Evolutionary conservation across 2,797 vertebrate species (phyloP), one percentile per base, ranked within the genome.

Genomic region (Scleropages formosus): DNA sequence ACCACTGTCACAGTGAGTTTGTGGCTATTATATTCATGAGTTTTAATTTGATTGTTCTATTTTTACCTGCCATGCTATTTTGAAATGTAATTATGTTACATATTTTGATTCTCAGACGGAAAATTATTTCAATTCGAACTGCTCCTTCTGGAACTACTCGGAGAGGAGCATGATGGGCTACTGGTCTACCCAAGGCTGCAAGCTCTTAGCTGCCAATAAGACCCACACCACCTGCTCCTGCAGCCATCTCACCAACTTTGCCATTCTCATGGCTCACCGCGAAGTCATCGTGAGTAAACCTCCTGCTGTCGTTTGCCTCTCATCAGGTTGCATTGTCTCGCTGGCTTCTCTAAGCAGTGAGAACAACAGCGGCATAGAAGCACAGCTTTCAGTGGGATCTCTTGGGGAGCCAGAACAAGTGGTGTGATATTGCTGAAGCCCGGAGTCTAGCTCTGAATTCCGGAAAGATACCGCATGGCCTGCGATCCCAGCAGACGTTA

Each of bases 101-200:
- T 82, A 72, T 80, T 69, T 78, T 15, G 60, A 83, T 83, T 60
- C 86, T 83, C 80, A 99, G 97, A 94, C 96, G 81, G 95, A 96
- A 83, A 95, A 98, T 90, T 99, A 97, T 88, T 96, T 97, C 92
- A 99, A 99, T 87, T 95, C 97, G 86, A 99, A 99, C 91, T 99
- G 97, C 81, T 99, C 97, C 62, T 99, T 99, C 91, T 99, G 97
- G 97, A 99, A 98, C 89, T 99, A 99, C 88, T 99, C 97, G 0
- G 97, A 99, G 88, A 92, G 96, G 75, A 99, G 95, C 82, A 99
- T 99, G 97, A 95, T 96, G 94, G 97, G 97, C 84, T 96, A 95
- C 86, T 99, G 97, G 97, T 99, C 97, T 84, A 99, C 96, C 77
- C 96, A 98, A 82, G 97, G 97, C 86, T 99, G 97, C 87, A 98